Conservation (phyloP, 2,888 invertebrate species). For the Chydorus sphaericus region DNA sequence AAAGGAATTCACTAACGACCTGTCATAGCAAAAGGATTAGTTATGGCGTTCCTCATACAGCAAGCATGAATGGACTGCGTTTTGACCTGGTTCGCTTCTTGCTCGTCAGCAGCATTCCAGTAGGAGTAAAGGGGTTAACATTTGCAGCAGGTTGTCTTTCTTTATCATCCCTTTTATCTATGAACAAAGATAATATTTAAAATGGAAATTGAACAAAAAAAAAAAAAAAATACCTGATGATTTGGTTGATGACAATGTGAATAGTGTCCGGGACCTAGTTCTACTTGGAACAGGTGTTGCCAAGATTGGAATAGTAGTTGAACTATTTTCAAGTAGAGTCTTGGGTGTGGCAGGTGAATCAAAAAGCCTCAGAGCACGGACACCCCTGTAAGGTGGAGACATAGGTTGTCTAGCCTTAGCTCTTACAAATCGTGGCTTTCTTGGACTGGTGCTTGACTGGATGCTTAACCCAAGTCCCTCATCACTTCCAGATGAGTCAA, state of each 20-base stretch:
- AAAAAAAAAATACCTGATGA: background rate
- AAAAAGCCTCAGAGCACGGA: conserved; percentile 49
- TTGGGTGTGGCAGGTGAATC: conserved; percentile 78
- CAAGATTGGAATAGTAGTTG: conserved; percentile 32
- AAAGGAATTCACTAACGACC: conserved; percentile 12
- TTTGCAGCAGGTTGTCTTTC: conserved; percentile 42
- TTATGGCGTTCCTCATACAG: background rate
- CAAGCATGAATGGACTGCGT: conserved; percentile 16
- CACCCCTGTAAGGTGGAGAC: conserved; percentile 42
- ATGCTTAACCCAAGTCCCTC: background rate
- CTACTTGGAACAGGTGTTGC: conserved; percentile 37
- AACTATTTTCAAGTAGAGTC: conserved; percentile 51
- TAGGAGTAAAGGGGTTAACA: conserved; percentile 33
- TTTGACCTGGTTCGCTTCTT: conserved; percentile 51
- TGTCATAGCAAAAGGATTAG: conserved; percentile 4
- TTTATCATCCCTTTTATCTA: background rate
- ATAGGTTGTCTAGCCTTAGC: background rate
- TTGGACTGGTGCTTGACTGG: background rate
- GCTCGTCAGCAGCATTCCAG: conserved; percentile 47
- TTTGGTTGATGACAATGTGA: conserved; percentile 26
- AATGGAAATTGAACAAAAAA: background rate
- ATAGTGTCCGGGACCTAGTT: conserved; percentile 28
- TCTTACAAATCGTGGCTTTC: background rate
- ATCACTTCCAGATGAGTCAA: conserved; percentile 2
- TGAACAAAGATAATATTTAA: background rate